Evolutionary conservation across 2,888 invertebrate genomes (phyloP).

Genomic region (Augochlorella aurata): DNA sequence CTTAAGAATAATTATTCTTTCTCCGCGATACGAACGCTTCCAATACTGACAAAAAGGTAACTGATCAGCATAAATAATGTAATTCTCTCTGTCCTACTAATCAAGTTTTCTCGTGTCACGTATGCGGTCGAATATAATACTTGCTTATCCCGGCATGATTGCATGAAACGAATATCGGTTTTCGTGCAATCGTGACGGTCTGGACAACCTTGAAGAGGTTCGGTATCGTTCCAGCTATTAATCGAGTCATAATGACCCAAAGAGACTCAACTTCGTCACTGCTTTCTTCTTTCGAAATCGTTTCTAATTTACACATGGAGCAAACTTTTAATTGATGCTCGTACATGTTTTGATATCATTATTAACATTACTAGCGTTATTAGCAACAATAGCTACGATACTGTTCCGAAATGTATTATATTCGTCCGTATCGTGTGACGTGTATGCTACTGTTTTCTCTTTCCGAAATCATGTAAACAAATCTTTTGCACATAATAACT

Average conservation of each 20-base stretch:
- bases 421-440: not conserved
- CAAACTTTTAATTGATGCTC: not conserved
- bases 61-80: slow-evolving; percentile 19
- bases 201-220: not conserved
- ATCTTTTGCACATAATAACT: not conserved
- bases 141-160: not conserved
- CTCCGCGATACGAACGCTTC: not conserved
- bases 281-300: not conserved
- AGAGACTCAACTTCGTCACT: not conserved
- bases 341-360: not conserved
- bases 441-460: not conserved
- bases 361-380: not conserved
- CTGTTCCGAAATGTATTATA: slow-evolving; percentile 2
- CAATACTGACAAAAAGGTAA: not conserved
- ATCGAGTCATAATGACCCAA: not conserved
- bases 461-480: not conserved
- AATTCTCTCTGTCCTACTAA: not conserved
- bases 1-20: not conserved
- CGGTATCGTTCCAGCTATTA: not conserved
- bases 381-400: not conserved
- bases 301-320: too few relatives aligned
- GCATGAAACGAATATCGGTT: not conserved
- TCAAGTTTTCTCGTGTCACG: not conserved
- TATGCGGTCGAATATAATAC: not conserved
- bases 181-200: slow-evolving; percentile 6